Percentiles rank a stretch among this genome's conserved stretches.
Conservation (phyloP, 2,113 vertebrate species). For the Tychaedon coryphoeus region DNA sequence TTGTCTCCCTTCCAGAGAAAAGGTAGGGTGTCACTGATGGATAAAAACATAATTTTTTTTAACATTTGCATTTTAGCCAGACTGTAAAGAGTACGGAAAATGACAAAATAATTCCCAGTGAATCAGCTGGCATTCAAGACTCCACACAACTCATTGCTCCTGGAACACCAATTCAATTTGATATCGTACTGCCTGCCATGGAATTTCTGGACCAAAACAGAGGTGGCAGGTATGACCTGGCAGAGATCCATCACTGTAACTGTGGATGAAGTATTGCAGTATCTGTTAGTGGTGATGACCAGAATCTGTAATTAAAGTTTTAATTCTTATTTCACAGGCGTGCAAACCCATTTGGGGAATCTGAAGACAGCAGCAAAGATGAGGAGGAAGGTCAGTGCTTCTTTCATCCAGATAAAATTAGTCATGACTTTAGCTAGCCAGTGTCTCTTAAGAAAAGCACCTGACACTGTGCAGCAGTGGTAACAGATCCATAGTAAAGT, state of each 20-base stretch:
- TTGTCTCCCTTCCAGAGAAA: background rate
- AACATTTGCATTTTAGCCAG: conserved; percentile 63
- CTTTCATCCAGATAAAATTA: background rate
- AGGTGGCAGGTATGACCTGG: conserved; percentile 81
- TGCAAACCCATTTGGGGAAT: conserved; percentile 93
- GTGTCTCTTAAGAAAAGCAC: background rate
- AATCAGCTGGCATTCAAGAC: conserved; percentile 60
- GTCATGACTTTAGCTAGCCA: background rate
- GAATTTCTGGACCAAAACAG: conserved; percentile 95
- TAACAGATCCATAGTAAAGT: background rate
- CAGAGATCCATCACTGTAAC: background rate
- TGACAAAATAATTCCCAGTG: conserved; percentile 56
- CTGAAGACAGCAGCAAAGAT: conserved; percentile 79
- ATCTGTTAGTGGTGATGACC: background rate
- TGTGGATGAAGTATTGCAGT: background rate
- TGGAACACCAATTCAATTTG: conserved; percentile 96
- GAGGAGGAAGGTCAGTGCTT: conserved; percentile 83
- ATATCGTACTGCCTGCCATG: conserved; percentile 89
- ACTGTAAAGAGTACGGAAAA: conserved; percentile 50
- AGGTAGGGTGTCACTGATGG: background rate
- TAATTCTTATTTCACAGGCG: conserved; percentile 74
- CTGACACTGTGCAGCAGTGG: background rate
- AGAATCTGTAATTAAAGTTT: background rate
- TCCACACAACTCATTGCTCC: conserved; percentile 86
- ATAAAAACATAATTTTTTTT: background rate